Conservation (phyloP, 2,797 vertebrate genomes). For the Aviceda cuculoides region DNA sequence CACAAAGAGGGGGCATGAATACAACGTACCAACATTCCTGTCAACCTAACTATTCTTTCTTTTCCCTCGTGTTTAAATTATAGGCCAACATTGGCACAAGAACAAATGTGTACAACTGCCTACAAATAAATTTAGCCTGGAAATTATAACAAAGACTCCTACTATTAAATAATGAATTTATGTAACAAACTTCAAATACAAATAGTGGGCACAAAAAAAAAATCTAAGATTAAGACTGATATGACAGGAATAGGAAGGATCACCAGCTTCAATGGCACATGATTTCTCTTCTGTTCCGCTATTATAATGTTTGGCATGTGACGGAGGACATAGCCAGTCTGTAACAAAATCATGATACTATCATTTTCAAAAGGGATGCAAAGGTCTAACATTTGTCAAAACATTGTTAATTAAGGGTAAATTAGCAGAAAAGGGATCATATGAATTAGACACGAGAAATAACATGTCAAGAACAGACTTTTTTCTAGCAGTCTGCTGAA, state of each 20-base stretch:
- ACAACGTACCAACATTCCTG: not conserved
- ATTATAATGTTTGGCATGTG: rapidly evolving
- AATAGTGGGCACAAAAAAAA: not conserved
- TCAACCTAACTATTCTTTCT: not conserved
- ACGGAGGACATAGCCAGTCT: not conserved
- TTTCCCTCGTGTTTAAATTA: not conserved
- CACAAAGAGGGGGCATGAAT: not conserved
- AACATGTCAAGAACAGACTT: not conserved
- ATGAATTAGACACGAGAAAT: not conserved
- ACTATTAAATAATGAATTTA: not conserved
- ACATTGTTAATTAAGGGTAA: not conserved
- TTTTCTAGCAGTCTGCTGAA: not conserved
- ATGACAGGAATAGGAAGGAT: not conserved
- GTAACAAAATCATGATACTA: not conserved
- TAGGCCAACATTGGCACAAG: not conserved
- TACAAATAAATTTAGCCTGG: not conserved
- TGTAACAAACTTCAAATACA: not conserved
- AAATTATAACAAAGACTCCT: not conserved
- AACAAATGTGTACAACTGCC: not conserved
- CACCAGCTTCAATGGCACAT: not conserved
- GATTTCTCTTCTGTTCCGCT: not conserved
- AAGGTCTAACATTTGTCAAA: not conserved
- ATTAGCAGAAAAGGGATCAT: not conserved
- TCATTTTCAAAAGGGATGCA: not conserved
- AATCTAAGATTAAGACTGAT: not conserved